Percentiles rank a stretch among this genome's conserved stretches.
phyloP scores from a whole-genome alignment of 1,140 invertebrate genomes.

The Penaeus japonicus region DNA sequence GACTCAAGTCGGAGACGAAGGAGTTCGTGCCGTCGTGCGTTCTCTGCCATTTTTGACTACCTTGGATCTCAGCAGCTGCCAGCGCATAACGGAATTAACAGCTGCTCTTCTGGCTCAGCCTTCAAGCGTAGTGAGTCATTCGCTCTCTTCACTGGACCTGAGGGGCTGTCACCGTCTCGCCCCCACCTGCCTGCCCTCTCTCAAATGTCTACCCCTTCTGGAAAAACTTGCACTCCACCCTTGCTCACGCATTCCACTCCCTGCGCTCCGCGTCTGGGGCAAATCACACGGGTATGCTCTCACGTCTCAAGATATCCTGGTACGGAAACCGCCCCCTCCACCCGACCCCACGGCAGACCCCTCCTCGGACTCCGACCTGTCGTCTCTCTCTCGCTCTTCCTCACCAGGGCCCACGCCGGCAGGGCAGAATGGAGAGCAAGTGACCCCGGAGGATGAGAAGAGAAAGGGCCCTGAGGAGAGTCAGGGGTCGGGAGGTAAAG shows the following conservation, averaged over 20 bases:
- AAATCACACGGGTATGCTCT: constrained; percentile 52
- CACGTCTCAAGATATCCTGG: constrained; percentile 13
- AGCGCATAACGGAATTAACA: constrained; percentile 80
- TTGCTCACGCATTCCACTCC: constrained; percentile 38
- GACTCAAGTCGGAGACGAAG: constrained; percentile 88
- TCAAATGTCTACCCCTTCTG: constrained; percentile 48
- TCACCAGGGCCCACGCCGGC: not conserved
- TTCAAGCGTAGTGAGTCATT: constrained; percentile 45
- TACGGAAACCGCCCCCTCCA: constrained; percentile 31
- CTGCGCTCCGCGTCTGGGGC: constrained; percentile 51
- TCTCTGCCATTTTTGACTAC: constrained; percentile 70
- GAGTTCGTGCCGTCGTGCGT: constrained; percentile 70
- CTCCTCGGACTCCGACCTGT: not conserved
- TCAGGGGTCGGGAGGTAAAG: no score
- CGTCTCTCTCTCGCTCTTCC: not conserved
- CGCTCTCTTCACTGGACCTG: constrained; percentile 48
- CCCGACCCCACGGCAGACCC: not conserved
- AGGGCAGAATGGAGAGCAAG: not conserved
- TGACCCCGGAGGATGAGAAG: no score
- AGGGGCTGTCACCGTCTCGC: constrained; percentile 50
- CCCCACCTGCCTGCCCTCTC: constrained; percentile 49
- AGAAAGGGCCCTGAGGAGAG: no score
- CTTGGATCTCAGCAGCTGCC: constrained; percentile 82
- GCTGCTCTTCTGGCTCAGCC: constrained; percentile 74
- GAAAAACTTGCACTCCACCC: constrained; percentile 42